Conservation (phyloP, 1,140 invertebrate species). For the Bemisia tabaci region DNA sequence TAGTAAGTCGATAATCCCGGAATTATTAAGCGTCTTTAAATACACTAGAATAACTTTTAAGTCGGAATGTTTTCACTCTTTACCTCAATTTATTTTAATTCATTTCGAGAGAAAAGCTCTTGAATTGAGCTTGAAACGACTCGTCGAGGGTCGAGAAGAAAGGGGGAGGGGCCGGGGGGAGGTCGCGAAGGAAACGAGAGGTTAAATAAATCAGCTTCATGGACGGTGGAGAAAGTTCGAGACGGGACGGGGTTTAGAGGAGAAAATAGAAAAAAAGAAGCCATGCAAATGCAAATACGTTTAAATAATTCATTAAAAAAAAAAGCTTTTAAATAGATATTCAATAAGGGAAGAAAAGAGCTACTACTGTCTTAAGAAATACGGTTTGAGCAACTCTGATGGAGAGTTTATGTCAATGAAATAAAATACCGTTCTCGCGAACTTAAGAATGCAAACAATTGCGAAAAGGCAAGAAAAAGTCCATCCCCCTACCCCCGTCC, state of each 20-base stretch:
- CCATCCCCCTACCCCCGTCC: too few species aligned
- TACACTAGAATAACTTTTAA: not conserved
- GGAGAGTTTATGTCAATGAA: not conserved
- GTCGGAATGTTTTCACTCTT: not conserved
- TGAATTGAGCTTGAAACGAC: not conserved
- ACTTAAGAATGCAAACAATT: not conserved
- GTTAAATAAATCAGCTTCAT: too few species aligned
- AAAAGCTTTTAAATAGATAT: not conserved
- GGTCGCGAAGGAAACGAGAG: not conserved
- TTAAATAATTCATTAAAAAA: not conserved
- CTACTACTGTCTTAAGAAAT: too few species aligned
- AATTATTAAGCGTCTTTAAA: not conserved
- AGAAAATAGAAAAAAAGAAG: not conserved
- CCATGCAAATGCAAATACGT: not conserved
- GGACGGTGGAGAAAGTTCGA: not conserved
- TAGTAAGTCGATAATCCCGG: not conserved
- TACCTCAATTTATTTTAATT: not conserved
- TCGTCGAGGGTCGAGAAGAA: not conserved
- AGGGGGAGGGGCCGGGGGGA: not conserved
- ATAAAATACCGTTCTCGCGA: not conserved
- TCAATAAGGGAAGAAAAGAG: not conserved
- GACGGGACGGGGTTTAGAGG: not conserved
- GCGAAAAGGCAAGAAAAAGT: not conserved
- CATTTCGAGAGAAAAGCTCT: not conserved
- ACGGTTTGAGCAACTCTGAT: too few species aligned